These are phyloP conservation scores for Misgurnus anguillicaudatus DNA, from an alignment of 2,113 vertebrate species.

Conservation along the genomic window DNA sequence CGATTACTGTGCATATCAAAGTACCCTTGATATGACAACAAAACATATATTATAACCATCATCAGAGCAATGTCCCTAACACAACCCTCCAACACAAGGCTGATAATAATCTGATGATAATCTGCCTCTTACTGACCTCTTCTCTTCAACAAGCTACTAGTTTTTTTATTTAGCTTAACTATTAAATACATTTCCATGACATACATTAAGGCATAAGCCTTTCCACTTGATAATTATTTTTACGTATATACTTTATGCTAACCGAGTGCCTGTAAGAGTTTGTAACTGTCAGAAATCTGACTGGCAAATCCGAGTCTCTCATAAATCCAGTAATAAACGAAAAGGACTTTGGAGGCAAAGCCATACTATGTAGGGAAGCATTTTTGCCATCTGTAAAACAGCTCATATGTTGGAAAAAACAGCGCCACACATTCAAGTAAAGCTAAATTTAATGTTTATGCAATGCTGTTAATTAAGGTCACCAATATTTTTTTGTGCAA, in stretches of 20 bases:
- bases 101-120: too few species aligned
- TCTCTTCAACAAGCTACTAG: not conserved
- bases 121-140: not conserved
- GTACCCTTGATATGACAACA: conserved; percentile 15
- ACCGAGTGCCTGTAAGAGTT: not conserved
- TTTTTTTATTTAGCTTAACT: not conserved
- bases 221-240: not conserved
- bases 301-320: conserved; percentile 4
- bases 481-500: not conserved
- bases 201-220: not conserved
- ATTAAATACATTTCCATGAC: too few species aligned
- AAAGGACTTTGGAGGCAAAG: conserved; percentile 38
- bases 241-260: not conserved
- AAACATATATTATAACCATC: not conserved
- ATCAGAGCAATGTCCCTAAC: not conserved
- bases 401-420: not conserved
- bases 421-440: too few species aligned
- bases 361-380: conserved; percentile 15
- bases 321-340: conserved; percentile 38
- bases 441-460: not conserved
- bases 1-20: not conserved
- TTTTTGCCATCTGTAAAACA: not conserved
- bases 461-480: not conserved
- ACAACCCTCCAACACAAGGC: not conserved
- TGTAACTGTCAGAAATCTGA: not conserved